phyloP scores from a whole-genome alignment of 2,797 vertebrate genomes.

The Siniperca obscura region DNA sequence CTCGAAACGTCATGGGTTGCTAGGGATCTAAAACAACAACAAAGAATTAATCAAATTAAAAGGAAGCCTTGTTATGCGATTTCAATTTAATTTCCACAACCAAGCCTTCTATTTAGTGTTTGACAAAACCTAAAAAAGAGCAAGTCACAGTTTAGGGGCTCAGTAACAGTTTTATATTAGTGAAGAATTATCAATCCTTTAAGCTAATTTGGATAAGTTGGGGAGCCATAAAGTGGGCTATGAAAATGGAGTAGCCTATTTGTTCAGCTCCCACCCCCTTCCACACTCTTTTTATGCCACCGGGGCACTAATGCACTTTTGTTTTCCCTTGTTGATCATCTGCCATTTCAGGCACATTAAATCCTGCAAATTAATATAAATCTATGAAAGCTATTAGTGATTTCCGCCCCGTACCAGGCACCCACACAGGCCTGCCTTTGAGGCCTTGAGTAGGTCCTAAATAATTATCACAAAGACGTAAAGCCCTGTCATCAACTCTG shows the following conservation, averaged over 20 bases:
- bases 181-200: conserved; percentile 91
- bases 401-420: conserved; percentile 62
- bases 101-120: conserved; percentile 86
- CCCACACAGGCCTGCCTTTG: conserved; percentile 51
- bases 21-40: conserved; percentile 88
- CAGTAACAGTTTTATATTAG: conserved; percentile 90
- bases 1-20: conserved; percentile 87
- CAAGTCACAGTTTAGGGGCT: conserved; percentile 88
- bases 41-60: conserved; percentile 93
- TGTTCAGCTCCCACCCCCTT: conserved; percentile 84
- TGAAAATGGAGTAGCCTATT: conserved; percentile 83
- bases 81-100: conserved; percentile 91
- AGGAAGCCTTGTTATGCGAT: conserved; percentile 88
- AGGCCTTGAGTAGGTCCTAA: conserved; percentile 47
- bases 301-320: conserved; percentile 85
- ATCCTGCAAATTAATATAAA: conserved; percentile 88
- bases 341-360: conserved; percentile 85
- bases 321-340: conserved; percentile 85
- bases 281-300: conserved; percentile 84
- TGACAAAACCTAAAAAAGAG: conserved; percentile 85
- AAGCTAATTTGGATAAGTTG: conserved; percentile 91
- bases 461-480: conserved; percentile 25
- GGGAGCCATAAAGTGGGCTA: conserved; percentile 86
- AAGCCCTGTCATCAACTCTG: conserved; percentile 1
- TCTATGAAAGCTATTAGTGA: conserved; percentile 83